phyloP scores from a whole-genome alignment of 2,113 vertebrate genomes.

The Lasiurus borealis region DNA sequence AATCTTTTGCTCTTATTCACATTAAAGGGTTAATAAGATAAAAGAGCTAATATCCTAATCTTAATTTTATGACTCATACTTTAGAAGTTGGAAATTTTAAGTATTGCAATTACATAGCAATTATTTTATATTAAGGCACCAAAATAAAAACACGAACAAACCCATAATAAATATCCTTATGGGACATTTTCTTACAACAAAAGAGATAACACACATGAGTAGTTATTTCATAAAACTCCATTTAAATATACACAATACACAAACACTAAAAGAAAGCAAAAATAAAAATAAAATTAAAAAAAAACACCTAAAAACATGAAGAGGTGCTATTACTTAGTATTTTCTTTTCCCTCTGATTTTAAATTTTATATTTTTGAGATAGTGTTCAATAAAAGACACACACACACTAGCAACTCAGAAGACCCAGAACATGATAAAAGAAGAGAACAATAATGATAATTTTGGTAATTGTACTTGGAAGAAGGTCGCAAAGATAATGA shows the following conservation, averaged over 20 bases:
- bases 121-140: neutral
- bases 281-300: no score
- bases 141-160: neutral
- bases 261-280: neutral
- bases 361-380: neutral
- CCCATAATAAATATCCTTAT: neutral
- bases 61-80: neutral
- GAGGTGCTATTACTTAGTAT: neutral
- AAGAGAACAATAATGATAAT: slow-evolving; percentile 49
- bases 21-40: neutral
- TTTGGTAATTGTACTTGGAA: slow-evolving; percentile 54
- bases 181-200: neutral
- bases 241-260: neutral
- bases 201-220: neutral
- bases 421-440: neutral
- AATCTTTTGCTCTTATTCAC: neutral
- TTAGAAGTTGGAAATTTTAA: neutral
- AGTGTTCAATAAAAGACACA: neutral
- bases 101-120: neutral
- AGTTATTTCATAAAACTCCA: neutral
- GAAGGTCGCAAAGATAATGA: neutral
- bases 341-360: neutral
- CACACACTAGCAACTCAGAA: neutral
- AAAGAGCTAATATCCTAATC: neutral
- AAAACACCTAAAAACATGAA: neutral